These are phyloP conservation scores for Cataglyphis cursor DNA, from an alignment of 2,888 invertebrate genomes.

Conservation along the genomic window DNA sequence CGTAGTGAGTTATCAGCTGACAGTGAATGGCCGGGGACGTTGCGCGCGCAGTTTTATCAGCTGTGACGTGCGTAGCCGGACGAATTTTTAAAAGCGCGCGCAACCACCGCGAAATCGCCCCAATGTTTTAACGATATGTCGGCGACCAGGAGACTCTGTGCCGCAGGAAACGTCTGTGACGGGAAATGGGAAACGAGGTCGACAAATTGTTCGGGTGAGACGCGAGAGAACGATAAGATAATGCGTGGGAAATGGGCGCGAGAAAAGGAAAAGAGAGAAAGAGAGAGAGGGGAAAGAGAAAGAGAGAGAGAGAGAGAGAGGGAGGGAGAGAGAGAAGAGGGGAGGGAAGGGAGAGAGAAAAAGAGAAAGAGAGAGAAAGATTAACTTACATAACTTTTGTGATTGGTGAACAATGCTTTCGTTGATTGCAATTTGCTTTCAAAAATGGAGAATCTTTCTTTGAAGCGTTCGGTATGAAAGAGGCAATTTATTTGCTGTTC, in stretches of 20 bases:
- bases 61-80: slow-evolving; percentile 21
- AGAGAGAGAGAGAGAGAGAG: no score
- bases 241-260: background rate
- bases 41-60: slow-evolving; percentile 62
- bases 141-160: no score
- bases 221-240: background rate
- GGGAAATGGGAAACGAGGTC: background rate
- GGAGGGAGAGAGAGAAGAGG: no score
- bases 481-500: background rate
- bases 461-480: background rate
- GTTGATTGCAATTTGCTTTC: background rate
- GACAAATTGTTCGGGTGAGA: no score
- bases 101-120: background rate
- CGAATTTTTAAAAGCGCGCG: slow-evolving; percentile 22
- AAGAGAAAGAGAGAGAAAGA: no score
- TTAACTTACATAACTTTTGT: background rate
- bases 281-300: no score
- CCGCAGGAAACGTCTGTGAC: background rate
- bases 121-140: background rate
- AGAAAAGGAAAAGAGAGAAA: no score
- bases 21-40: background rate
- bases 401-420: background rate
- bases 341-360: background rate
- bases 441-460: background rate
- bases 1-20: slow-evolving; percentile 68